Conservation (phyloP, 2,888 invertebrate genomes). For the Esperia sulphurella region DNA sequence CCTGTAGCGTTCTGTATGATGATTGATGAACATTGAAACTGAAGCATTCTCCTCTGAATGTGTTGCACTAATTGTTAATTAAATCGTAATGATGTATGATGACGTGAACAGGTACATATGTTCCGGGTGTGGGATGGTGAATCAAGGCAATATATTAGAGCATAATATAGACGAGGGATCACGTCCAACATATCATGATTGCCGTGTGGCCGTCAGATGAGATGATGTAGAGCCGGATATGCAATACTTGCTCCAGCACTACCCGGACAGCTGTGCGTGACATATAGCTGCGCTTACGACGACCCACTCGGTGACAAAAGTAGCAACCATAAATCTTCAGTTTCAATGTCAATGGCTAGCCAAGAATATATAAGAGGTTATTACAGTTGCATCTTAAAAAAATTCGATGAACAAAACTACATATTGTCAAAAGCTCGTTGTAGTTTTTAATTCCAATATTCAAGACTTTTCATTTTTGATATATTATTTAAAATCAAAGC, state of each 20-base stretch:
- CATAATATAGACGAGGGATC: no score
- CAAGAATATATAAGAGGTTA: no score
- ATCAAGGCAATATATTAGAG: conserved; percentile 2
- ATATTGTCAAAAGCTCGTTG: no score
- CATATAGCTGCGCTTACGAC: conserved; percentile 24
- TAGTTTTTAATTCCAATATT: no score
- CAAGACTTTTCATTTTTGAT: no score
- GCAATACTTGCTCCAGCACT: conserved; percentile 3
- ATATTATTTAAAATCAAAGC: no score
- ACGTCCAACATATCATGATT: neutral
- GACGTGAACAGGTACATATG: conserved; percentile 1
- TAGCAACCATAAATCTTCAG: conserved; percentile 39
- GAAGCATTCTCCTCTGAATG: conserved; percentile 9
- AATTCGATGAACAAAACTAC: no score
- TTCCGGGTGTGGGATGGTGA: no score
- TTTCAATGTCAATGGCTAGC: conserved; percentile 41
- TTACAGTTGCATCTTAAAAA: no score
- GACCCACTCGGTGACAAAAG: conserved; percentile 31
- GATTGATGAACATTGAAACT: conserved; percentile 8
- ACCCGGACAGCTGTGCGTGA: conserved; percentile 36
- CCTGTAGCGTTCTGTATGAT: conserved; percentile 1
- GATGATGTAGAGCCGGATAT: conserved; percentile 21
- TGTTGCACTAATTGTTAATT: conserved; percentile 20
- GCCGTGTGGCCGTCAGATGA: conserved; percentile 18
- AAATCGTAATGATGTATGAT: conserved; percentile 23